Percentiles rank a stretch among this genome's conserved stretches.
Evolutionary conservation across 2,888 invertebrate species (phyloP).

Genomic region (Erpobdella octoculata): DNA sequence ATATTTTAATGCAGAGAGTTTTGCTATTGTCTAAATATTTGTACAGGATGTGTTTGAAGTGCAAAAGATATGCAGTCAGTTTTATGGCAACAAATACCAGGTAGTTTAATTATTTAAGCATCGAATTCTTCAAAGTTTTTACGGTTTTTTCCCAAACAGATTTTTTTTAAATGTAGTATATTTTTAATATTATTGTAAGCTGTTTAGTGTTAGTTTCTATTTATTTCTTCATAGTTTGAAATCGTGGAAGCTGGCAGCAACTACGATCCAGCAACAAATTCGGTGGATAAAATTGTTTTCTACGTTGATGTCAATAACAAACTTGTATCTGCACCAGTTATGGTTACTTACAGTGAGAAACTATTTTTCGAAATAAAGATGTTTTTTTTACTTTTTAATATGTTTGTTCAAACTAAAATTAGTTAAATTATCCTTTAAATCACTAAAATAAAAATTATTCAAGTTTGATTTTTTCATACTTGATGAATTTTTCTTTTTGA

Average conservation of each 20-base stretch:
- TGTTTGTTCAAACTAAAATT: not conserved
- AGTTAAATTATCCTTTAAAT: too few species aligned
- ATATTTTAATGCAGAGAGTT: too few species aligned
- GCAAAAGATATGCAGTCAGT: too few species aligned
- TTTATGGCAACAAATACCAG: too few species aligned
- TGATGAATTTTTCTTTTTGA: not conserved
- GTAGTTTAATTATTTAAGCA: not conserved
- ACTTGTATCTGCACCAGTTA: not conserved
- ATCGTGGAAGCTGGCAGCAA: not conserved
- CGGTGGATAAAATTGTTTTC: not conserved
- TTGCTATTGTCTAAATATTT: too few species aligned
- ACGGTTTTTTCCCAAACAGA: too few species aligned
- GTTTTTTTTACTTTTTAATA: not conserved
- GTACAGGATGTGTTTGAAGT: not conserved
- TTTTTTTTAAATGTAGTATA: not conserved
- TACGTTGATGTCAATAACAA: not conserved
- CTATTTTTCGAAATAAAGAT: not conserved
- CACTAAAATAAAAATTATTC: too few species aligned
- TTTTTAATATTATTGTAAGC: not conserved
- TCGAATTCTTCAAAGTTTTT: too few species aligned
- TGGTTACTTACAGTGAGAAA: not conserved
- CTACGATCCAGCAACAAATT: not conserved
- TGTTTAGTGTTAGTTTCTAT: not conserved
- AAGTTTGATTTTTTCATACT: too few species aligned
- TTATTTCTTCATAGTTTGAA: not conserved